Base-by-base conservation (phyloP, 2,797 vertebrate species). In the Cyprinella venusta region DNA sequence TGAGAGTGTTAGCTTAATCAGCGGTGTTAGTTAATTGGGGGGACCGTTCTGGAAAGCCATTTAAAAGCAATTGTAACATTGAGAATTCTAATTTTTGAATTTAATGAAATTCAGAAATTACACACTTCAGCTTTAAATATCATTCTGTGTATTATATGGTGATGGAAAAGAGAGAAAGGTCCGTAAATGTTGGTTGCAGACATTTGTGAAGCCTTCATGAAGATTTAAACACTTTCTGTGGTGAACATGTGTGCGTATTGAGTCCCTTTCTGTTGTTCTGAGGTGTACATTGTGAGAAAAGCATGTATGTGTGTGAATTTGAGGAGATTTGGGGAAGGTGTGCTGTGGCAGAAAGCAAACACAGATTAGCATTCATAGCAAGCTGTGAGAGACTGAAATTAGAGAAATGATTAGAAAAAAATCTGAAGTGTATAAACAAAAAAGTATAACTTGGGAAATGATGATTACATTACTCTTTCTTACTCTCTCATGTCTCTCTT, bases 151-250 rank as follows among this genome's bases (percentile, higher is more conserved):
- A 38, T 65, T 12, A 16, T 36, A 48, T 33, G 52, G 61, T 40
- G 61, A 68, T 50, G 26, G 8, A 52, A 76, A 38, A 79, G 79
- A 59, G 84, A 81, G 52, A 52, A 40, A 67, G 82, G 64, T 38
- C 45, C 74, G 63, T 76, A 76, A 63, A n/a, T 76, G 52, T 74
- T 75, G 74, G 63, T 72, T 81, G 65, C 33, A 76, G 52, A 83
- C 42, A 56, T 72, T 75, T 8, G 50, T 75, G 19, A 88, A 83
- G 85, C 86, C 86, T 82, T 85, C 79, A 85, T 86, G 54, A 83
- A 61, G 30, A 70, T 78, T 72, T 79, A 85, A 81, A 81, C 77
- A 81, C 79, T 83, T 84, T 87, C 81, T 88, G 85, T 83, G 86
- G 85, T 87, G 76, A 85, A 84, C 84, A 64, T 80, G 68, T 81